Evolutionary conservation across 2,888 invertebrate genomes (phyloP), one percentile per base, ranked within the genome.

Genomic region (Drosophila anceps): DNA sequence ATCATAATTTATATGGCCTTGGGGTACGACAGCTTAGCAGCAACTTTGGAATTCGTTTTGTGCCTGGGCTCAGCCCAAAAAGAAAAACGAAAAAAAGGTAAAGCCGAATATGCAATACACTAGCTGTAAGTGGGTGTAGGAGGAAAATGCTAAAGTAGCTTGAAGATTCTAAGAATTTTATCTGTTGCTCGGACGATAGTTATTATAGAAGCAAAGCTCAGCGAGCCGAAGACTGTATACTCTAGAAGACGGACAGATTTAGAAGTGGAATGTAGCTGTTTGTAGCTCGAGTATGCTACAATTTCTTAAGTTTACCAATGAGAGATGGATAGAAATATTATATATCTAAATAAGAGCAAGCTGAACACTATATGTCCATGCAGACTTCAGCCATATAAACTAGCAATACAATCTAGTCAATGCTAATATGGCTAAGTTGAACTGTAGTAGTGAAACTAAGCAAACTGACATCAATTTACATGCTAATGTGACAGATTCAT

Each of bases 1-100:
- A 86, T 86, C 84, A 86, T 86, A 86, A 86, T 86, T 86, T 90
- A 86, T 88, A 86, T 88, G 88, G 89, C 86, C 86, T 86, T 86
- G 84, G 67, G 77, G 75, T 71, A 54, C 57, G 73, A 69, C 76
- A 82, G 71, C 50, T 67, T 67, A 67, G 68, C 54, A 53, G 53
- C 68, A 65, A 75, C 65, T 60, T 78, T 69, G 70, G 73, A 63
- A 69, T 75, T 69, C 46, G 62, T 62, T 58, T 58, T 51, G 54
- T 37, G 54, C 54, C 54, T 50, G 57, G 35, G 69, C 70, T 71
- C 18, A 76, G 70, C 66, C 60, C 59, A 55, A 71, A 67, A 48
- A 31, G 15, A 31, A 48, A 67, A 39, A 33, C 13, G 24, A 15
- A 13, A 5, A 13, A 8, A 15, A 4, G 4, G 10, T 35, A 9